A percentile compares a stretch with the other conserved stretches of the same genome.
Evolutionary conservation across 2,113 vertebrate genomes (phyloP).

Genomic region (Nibea coibor): DNA sequence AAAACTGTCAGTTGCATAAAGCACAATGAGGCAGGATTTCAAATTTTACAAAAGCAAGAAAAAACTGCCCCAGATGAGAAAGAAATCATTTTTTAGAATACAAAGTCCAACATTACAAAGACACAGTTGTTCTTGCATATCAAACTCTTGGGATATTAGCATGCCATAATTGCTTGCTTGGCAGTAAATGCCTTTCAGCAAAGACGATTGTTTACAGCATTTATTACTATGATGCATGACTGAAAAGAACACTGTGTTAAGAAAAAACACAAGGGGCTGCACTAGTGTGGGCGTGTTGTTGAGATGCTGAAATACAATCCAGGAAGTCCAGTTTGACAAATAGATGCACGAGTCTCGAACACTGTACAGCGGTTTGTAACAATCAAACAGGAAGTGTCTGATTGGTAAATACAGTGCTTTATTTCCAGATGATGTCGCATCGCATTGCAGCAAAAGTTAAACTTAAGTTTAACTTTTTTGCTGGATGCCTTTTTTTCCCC

Average conservation of each 20-base stretch:
- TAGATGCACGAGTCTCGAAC: constrained; percentile 5
- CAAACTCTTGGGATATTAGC: not conserved
- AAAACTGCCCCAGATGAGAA: not conserved
- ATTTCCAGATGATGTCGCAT: not conserved
- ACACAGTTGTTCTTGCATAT: constrained; percentile 1
- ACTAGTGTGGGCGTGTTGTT: not conserved
- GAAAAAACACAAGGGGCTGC: not conserved
- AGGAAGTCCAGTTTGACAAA: not conserved
- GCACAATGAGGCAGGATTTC: not conserved
- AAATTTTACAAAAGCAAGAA: not conserved
- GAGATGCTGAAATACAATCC: constrained; percentile 19
- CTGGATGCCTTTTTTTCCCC: not conserved
- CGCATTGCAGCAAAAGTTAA: not conserved
- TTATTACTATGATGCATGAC: constrained; percentile 11
- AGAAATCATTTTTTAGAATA: not conserved
- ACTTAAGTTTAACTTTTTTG: not conserved
- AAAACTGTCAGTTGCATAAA: not conserved
- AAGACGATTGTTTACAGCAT: not conserved
- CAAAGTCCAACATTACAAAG: not conserved
- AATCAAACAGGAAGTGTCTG: not conserved
- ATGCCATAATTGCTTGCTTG: not conserved
- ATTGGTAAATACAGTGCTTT: not conserved
- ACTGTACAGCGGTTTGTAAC: not conserved
- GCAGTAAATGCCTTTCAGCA: not conserved
- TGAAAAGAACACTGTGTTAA: not conserved